phyloP scores from a whole-genome alignment of 2,797 vertebrate genomes.

The Protonibea diacanthus region DNA sequence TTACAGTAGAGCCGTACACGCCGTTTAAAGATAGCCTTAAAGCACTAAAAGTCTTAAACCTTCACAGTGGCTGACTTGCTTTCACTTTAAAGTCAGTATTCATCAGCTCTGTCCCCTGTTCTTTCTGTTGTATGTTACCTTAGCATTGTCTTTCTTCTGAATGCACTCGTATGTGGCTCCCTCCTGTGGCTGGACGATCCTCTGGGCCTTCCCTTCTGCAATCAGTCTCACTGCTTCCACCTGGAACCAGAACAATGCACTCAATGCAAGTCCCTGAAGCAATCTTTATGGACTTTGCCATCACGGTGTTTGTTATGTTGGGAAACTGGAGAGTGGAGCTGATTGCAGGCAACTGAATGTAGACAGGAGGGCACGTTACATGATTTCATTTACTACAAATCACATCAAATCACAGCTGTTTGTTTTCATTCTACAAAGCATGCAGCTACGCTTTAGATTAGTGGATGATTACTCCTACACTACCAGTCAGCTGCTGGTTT shows the following conservation, averaged over 20 bases:
- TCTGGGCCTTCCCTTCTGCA: slow-evolving; percentile 84
- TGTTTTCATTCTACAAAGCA: background rate
- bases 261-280: background rate
- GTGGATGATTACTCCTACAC: no score
- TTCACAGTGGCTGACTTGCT: no score
- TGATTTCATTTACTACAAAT: background rate
- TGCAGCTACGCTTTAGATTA: background rate
- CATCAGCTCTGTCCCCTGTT: no score
- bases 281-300: slow-evolving; percentile 26
- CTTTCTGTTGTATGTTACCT: slow-evolving; percentile 74
- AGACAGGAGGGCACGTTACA: background rate
- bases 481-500: no score
- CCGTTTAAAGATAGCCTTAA: no score
- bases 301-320: slow-evolving; percentile 16
- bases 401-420: no score
- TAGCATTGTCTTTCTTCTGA: slow-evolving; percentile 90
- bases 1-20: no score
- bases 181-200: slow-evolving; percentile 83
- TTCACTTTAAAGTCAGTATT: no score
- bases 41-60: no score
- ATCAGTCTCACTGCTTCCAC: slow-evolving; percentile 90
- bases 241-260: slow-evolving; percentile 69
- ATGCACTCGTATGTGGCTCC: slow-evolving; percentile 92
- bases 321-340: background rate
- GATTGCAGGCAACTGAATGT: no score